Evolutionary conservation across 2,888 invertebrate species (phyloP), one percentile per base, ranked within the genome.

Genomic region (Leptopilina drosophilae): DNA sequence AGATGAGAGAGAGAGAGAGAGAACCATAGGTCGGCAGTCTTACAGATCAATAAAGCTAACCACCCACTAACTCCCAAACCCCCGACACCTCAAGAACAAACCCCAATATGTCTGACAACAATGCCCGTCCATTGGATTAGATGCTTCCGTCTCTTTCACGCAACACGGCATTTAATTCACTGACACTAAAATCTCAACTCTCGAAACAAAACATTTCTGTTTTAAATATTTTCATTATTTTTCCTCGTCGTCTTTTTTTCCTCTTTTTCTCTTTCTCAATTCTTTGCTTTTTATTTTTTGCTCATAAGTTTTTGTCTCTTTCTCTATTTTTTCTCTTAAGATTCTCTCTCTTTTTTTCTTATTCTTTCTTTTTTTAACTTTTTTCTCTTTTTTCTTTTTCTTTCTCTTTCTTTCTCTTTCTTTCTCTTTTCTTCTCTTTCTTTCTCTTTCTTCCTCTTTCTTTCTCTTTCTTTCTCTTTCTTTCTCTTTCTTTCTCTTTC

Each of bases 21-120:
- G 77, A 79, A 81, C 81, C 81, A 82, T 89, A 89, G 87, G 89
- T 89, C 87, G 90, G 89, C 87, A 92, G 91, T 91, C 91, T 91
- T 92, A 91, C 91, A 91, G 91, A 91, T 92, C 91, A 92, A 92
- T 92, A 92, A 91, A 91, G 91, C 91, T 91, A 91, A 91, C 91
- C 91, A 90, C 81, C 86, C 85, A 84, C 85, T 85, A 84, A 84
- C 83, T 82, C 84, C 86, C 82, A 84, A 49, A 80, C 84, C 80
- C 81, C 81, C 79, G 86, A 86, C 88, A 88, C 88, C 90, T 91
- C 90, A 91, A 91, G 91, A 91, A 91, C 90, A 90, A 90, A 89
- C 88, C 89, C 88, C 90, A 89, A 90, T 91, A 90, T 91, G 90
- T 90, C 91, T 86, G 90, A 89, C 89, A 90, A 89, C 89, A 89